Evolutionary conservation across 2,888 invertebrate genomes (phyloP).

Genomic region (Oeneis ivallda): DNA sequence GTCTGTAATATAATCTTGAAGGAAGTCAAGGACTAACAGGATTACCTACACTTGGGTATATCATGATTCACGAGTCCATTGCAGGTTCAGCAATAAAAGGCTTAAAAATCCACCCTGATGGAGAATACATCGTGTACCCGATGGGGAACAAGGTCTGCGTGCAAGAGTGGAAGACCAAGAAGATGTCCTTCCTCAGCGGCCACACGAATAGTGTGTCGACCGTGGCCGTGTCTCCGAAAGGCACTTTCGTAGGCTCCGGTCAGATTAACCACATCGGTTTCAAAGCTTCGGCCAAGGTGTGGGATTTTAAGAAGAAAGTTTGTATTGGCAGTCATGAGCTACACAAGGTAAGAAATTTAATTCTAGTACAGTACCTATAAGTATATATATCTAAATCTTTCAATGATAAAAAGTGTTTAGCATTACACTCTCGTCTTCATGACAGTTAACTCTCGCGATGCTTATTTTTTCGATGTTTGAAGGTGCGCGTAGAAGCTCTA

Average conservation of each 20-base stretch:
- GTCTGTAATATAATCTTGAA: too few relatives aligned
- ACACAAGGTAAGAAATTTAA: constrained; percentile 85
- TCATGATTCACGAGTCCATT: background rate
- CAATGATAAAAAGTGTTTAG: too few relatives aligned
- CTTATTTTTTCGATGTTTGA: background rate
- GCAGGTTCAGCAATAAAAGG: constrained; percentile 77
- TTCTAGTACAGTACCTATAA: too few relatives aligned
- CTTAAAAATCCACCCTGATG: constrained; percentile 87
- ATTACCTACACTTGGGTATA: too few relatives aligned
- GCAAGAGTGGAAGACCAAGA: constrained; percentile 85
- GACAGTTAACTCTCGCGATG: background rate
- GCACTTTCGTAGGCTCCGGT: constrained; percentile 92
- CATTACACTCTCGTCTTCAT: background rate
- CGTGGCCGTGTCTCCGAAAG: constrained; percentile 86
- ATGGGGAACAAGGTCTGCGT: constrained; percentile 90
- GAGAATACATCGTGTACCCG: constrained; percentile 87
- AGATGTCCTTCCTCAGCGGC: constrained; percentile 88
- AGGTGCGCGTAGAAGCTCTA: constrained; percentile 91
- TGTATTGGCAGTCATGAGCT: constrained; percentile 87
- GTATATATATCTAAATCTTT: too few relatives aligned
- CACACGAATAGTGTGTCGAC: constrained; percentile 91
- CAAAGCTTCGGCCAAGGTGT: constrained; percentile 91
- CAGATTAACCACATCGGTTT: constrained; percentile 96
- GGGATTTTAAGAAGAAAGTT: constrained; percentile 88
- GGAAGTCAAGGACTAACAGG: too few relatives aligned